These are phyloP conservation scores for Drosophila incognita DNA, from an alignment of 2,888 invertebrate species.

Conservation along the genomic window DNA sequence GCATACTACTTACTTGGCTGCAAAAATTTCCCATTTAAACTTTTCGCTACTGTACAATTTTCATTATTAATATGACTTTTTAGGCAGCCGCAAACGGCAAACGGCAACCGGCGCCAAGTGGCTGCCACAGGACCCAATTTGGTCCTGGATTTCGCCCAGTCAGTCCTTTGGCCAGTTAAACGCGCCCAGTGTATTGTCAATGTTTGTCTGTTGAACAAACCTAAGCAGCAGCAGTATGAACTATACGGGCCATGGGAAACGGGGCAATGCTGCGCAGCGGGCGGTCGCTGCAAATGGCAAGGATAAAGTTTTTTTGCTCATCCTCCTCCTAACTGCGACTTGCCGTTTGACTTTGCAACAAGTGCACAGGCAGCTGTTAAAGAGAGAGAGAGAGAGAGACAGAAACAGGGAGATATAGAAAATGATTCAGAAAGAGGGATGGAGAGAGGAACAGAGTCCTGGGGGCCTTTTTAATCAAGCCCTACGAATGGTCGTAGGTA, in stretches of 20 bases:
- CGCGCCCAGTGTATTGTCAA: constrained; percentile 76
- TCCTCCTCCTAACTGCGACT: constrained; percentile 43
- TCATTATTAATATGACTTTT: constrained; percentile 82
- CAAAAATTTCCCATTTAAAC: constrained; percentile 78
- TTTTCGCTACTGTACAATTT: constrained; percentile 80
- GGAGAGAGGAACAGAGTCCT: constrained; percentile 16
- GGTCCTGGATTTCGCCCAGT: constrained; percentile 44
- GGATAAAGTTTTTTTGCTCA: constrained; percentile 68
- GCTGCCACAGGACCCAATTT: constrained; percentile 27
- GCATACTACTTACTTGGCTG: constrained; percentile 48
- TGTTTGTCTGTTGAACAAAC: constrained; percentile 61
- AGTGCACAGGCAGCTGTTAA: constrained; percentile 49
- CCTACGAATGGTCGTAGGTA: constrained; percentile 69
- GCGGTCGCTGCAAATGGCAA: constrained; percentile 50
- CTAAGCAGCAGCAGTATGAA: constrained; percentile 3
- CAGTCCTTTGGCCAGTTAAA: constrained; percentile 73
- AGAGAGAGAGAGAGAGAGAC: not conserved
- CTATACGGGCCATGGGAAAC: not conserved
- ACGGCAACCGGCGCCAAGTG: constrained; percentile 69
- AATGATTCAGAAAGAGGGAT: not conserved
- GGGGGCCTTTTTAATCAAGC: constrained; percentile 74
- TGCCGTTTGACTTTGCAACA: constrained; percentile 77
- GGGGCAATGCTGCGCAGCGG: constrained; percentile 21
- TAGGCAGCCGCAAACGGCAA: constrained; percentile 68
- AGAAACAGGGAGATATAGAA: not conserved